Evolutionary conservation across 2,888 invertebrate species (phyloP), one percentile per base, ranked within the genome.

Genomic region (Drosophila buzzatii): DNA sequence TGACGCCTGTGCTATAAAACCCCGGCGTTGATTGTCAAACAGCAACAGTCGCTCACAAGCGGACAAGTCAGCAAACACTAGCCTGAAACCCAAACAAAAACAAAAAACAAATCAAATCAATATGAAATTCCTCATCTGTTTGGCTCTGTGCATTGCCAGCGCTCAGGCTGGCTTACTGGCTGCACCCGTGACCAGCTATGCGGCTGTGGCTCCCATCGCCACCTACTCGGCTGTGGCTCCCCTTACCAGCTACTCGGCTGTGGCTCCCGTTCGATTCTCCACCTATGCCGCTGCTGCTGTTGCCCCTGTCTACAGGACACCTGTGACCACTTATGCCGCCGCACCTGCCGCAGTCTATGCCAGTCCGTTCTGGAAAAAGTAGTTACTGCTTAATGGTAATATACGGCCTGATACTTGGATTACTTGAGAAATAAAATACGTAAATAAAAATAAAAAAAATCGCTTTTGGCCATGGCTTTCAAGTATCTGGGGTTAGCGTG

Each of bases 121-220:
- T 60, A 76, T 76, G 76, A 76, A 76, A 74, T 63, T 74, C 52
- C 62, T 73, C 74, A 63, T 78, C 49, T 52, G 57, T 61, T 67
- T 76, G 49, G 49, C 60, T 31, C 41, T 73, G 20, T 73, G 73
- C 56, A 47, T 67, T 55, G 68, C 74, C 16, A 44, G 52, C 42
- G 67, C 79, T 6, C 77, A 76, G 60, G 77, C 77, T 53, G 72
- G 72, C 10, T 64, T 74, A 52, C 53, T 74, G 63, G 47, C 63
- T 16, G 63, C 76, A 33, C 73, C 76, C 16, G 58, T 76, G n/a
- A 57, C 57, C 76, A 75, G 42, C 12, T 75, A 73, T 60, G 75
- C 69, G 12, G 72, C 76, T 12, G 45, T 73, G 14, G 58, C 73
- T 10, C 73, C 73, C n/a, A 7, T 75, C 35, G 31, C 76, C 41